A percentile compares a stretch with the other conserved stretches of the same genome.
Evolutionary conservation across 2,888 invertebrate genomes (phyloP).

Genomic region (Chymomyza procnemis): DNA sequence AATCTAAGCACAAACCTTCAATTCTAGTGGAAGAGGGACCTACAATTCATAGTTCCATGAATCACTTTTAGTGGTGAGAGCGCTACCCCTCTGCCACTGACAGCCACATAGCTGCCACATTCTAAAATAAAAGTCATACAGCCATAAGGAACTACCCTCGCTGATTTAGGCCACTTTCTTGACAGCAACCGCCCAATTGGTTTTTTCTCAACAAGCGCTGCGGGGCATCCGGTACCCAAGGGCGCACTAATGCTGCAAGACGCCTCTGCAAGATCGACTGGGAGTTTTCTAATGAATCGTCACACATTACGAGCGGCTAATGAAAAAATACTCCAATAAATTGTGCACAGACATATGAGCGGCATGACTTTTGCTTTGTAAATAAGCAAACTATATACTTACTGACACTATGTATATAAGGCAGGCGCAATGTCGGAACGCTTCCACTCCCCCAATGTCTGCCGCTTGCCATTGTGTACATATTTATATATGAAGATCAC

Average conservation of each 20-base stretch:
- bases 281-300: not conserved
- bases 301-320: not conserved
- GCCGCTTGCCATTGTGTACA: not conserved
- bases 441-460: not conserved
- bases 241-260: not conserved
- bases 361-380: constrained; percentile 11
- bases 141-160: too few relatives aligned
- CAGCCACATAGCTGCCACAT: too few relatives aligned
- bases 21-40: too few relatives aligned
- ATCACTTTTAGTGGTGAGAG: too few relatives aligned
- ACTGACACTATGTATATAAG: not conserved
- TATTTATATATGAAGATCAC: constrained; percentile 49
- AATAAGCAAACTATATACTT: not conserved
- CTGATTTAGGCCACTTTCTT: too few relatives aligned
- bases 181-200: too few relatives aligned
- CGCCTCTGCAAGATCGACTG: not conserved
- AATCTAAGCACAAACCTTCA: too few relatives aligned
- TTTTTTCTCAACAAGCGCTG: too few relatives aligned
- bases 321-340: not conserved
- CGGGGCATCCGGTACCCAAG: not conserved
- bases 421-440: not conserved
- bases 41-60: too few relatives aligned
- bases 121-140: too few relatives aligned
- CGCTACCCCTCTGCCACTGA: too few relatives aligned
- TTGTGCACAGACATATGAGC: not conserved